Conservation (phyloP, 2,797 vertebrate genomes). For the Malurus splendens region DNA sequence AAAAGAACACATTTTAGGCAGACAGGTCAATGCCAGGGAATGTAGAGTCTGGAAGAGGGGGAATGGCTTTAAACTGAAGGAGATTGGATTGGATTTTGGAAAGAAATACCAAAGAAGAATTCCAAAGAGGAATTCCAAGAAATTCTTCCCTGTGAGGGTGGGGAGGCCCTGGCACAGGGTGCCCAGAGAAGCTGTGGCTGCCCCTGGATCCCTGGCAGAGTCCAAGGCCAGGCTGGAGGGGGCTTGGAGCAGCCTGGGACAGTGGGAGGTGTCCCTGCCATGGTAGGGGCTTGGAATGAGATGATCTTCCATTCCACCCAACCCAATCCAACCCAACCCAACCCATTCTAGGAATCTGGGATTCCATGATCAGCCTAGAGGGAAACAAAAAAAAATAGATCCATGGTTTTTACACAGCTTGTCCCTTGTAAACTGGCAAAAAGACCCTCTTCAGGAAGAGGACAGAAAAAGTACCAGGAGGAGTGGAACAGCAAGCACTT, state of each 20-base stretch:
- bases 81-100: background rate
- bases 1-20: background rate
- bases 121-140: background rate
- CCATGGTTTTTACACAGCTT: fast-evolving
- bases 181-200: background rate
- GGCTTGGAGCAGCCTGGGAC: fast-evolving
- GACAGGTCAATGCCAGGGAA: background rate
- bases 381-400: background rate
- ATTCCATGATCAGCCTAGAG: background rate
- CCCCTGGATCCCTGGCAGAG: background rate
- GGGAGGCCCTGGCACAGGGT: fast-evolving
- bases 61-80: background rate
- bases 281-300: fast-evolving
- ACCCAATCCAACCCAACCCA: fast-evolving
- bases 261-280: background rate
- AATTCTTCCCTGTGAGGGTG: background rate
- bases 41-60: background rate
- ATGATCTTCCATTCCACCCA: background rate
- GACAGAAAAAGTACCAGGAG: background rate
- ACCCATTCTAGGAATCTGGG: background rate
- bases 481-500: background rate
- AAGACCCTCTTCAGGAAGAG: background rate
- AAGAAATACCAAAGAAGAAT: background rate
- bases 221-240: fast-evolving
- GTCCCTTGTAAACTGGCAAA: background rate